Evolutionary conservation across 2,888 invertebrate genomes (phyloP).

Genomic region (Melanophora roralis): DNA sequence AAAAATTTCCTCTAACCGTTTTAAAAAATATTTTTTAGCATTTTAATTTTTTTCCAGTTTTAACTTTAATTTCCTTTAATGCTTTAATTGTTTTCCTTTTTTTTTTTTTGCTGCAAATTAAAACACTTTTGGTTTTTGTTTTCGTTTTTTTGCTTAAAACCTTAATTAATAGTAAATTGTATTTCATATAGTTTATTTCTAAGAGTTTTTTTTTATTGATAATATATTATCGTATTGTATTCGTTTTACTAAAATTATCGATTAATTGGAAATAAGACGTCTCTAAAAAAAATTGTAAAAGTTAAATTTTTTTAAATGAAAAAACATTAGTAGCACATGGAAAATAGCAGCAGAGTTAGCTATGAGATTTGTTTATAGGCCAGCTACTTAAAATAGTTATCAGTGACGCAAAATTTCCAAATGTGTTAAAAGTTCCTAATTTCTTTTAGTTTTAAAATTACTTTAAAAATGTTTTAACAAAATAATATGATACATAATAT

Average conservation of each 20-base stretch:
- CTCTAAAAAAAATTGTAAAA: not conserved
- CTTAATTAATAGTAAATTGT: not conserved
- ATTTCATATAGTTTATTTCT: slow-evolving; percentile 5
- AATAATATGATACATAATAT: too few relatives aligned
- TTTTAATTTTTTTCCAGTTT: not conserved
- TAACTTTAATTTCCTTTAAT: not conserved
- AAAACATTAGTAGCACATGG: not conserved
- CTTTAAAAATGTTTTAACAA: not conserved
- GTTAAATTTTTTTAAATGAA: not conserved
- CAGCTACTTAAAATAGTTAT: not conserved
- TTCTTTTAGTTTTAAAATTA: not conserved
- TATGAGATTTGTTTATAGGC: not conserved
- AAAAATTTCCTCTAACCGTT: too few relatives aligned
- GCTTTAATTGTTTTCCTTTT: not conserved
- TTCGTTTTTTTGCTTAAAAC: not conserved
- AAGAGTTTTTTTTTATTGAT: not conserved
- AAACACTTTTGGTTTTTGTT: not conserved
- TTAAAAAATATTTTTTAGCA: not conserved
- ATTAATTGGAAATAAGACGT: not conserved
- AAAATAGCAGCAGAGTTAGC: not conserved
- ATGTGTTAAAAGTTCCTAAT: not conserved
- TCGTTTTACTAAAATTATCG: not conserved
- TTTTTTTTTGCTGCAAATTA: not conserved
- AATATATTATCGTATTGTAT: not conserved
- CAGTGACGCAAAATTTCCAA: not conserved